Conservation (phyloP, 92 coral and sea anemone genomes). For the Phymanthus crucifer region DNA sequence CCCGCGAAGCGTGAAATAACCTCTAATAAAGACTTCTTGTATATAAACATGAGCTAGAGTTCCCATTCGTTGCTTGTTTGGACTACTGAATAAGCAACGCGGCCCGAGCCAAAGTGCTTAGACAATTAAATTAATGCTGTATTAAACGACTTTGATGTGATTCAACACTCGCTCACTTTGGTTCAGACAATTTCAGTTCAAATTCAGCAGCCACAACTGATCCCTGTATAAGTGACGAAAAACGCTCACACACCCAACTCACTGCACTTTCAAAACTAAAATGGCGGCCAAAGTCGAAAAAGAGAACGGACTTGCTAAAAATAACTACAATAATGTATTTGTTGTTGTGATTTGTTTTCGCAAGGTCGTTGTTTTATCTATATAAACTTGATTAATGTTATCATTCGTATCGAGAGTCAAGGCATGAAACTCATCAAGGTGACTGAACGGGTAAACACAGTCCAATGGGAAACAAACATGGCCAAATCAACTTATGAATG, state of each 20-base stretch:
- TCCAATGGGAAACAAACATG: not conserved
- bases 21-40: no score
- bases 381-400: no score
- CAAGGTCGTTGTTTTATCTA: not conserved
- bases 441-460: not conserved
- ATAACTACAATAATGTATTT: no score
- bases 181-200: conserved; percentile 11
- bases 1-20: no score
- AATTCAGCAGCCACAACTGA: conserved; percentile 5
- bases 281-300: no score
- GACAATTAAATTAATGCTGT: not conserved
- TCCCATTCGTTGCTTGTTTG: not conserved
- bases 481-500: no score
- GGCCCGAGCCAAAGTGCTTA: not conserved
- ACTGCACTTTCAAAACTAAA: no score
- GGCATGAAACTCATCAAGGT: not conserved
- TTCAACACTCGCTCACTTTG: conserved; percentile 1
- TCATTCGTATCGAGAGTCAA: not conserved
- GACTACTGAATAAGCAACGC: not conserved
- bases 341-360: no score
- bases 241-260: no score
- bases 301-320: no score
- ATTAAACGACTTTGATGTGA: not conserved
- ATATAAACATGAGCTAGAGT: no score
- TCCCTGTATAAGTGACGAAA: not conserved